phyloP scores from a whole-genome alignment of 2,797 vertebrate species.

The Gila robusta region DNA sequence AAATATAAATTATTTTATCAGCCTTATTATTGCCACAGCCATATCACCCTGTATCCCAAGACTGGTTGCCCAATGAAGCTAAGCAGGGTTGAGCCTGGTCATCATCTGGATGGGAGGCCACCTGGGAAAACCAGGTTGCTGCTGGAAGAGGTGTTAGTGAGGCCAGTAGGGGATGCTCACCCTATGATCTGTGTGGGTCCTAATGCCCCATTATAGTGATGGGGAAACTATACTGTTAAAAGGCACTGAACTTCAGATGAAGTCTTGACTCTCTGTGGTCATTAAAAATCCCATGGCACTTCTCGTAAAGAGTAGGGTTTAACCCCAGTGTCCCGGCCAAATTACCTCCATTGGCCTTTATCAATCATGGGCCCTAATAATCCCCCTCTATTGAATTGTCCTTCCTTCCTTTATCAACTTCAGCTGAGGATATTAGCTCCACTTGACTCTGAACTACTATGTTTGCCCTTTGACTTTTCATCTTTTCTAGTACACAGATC shows the following conservation, averaged over 20 bases:
- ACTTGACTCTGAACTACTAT: background rate
- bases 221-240: background rate
- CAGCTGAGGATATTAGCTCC: background rate
- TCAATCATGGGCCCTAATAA: background rate
- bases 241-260: background rate
- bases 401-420: background rate
- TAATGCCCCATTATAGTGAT: background rate
- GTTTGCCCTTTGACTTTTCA: background rate
- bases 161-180: background rate
- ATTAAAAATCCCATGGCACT: background rate
- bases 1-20: too few species aligned
- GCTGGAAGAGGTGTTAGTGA: too few species aligned
- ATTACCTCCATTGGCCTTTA: background rate
- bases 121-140: too few species aligned
- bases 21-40: too few species aligned
- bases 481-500: constrained; percentile 2
- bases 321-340: background rate
- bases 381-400: background rate
- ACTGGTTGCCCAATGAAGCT: too few species aligned
- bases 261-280: background rate
- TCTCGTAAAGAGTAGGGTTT: background rate
- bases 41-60: too few species aligned
- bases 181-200: background rate
- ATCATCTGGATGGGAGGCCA: too few species aligned
- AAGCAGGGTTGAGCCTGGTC: too few species aligned